Conservation (phyloP, 2,888 invertebrate species). For the Noctuana brunneofusca region DNA sequence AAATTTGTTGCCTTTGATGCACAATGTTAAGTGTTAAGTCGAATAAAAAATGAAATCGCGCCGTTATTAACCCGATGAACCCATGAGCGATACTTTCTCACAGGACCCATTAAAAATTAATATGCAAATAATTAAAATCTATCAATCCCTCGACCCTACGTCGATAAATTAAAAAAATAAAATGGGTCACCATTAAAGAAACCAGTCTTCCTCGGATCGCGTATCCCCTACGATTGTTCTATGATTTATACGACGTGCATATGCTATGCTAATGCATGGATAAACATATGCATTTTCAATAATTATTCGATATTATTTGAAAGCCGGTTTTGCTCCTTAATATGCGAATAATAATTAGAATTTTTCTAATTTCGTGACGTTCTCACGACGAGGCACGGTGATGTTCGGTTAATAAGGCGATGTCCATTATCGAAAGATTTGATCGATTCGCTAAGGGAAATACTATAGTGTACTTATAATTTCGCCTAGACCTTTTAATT, state of each 20-base stretch:
- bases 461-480: not conserved
- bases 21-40: too few species aligned
- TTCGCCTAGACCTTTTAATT: not conserved
- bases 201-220: constrained; percentile 59
- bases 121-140: constrained; percentile 73
- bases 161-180: constrained; percentile 73
- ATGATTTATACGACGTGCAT: constrained; percentile 72
- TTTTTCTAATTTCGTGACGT: constrained; percentile 70
- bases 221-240: constrained; percentile 73
- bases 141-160: constrained; percentile 54
- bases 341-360: constrained; percentile 80
- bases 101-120: constrained; percentile 57
- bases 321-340: constrained; percentile 61
- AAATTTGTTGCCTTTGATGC: too few species aligned
- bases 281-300: constrained; percentile 49
- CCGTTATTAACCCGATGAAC: constrained; percentile 30
- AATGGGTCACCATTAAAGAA: constrained; percentile 54
- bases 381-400: constrained; percentile 75
- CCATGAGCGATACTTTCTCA: constrained; percentile 56
- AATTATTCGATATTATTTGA: constrained; percentile 55
- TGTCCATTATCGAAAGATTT: constrained; percentile 31
- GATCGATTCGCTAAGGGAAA: constrained; percentile 11
- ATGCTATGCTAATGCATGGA: constrained; percentile 61
- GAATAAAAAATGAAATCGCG: constrained; percentile 26
- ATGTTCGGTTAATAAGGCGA: constrained; percentile 43